Evolutionary conservation across 23 tunicate species (phyloP).

Genomic region (Trididemnum miniatum): DNA sequence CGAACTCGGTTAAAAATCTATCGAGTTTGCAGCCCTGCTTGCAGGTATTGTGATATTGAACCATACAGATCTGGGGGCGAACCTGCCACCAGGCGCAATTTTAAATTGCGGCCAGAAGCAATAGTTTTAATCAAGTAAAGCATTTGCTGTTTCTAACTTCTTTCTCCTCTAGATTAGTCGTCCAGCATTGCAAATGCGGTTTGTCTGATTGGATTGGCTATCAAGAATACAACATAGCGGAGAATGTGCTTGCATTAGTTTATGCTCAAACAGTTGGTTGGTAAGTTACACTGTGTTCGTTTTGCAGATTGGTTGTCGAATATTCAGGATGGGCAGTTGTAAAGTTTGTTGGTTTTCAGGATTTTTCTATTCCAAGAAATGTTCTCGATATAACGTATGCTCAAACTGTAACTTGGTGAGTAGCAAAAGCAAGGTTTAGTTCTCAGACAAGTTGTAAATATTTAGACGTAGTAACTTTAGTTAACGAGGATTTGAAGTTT

Average conservation of each 20-base stretch:
- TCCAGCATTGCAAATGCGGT: slow-evolving; percentile 66
- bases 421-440: too few relatives aligned
- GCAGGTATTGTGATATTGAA: too few relatives aligned
- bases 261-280: slow-evolving; percentile 88
- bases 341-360: slow-evolving; percentile 53
- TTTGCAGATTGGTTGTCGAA: slow-evolving; percentile 42
- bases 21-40: too few relatives aligned
- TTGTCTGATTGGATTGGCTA: slow-evolving; percentile 60
- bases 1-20: too few relatives aligned
- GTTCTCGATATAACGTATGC: slow-evolving; percentile 83
- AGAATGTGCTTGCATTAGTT: slow-evolving; percentile 78
- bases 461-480: too few relatives aligned
- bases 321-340: slow-evolving; percentile 14
- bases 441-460: too few relatives aligned
- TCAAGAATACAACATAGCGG: slow-evolving; percentile 76
- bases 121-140: too few relatives aligned
- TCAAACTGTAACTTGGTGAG: slow-evolving; percentile 91
- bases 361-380: slow-evolving; percentile 69
- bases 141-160: too few relatives aligned
- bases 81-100: too few relatives aligned
- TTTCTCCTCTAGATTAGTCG: slow-evolving; percentile 51
- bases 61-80: too few relatives aligned
- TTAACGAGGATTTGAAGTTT: too few relatives aligned
- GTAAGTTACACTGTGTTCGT: slow-evolving; percentile 47
- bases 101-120: too few relatives aligned